These are phyloP conservation scores for Coluber constrictor DNA, from an alignment of 2,797 vertebrate species.

Conservation along the genomic window DNA sequence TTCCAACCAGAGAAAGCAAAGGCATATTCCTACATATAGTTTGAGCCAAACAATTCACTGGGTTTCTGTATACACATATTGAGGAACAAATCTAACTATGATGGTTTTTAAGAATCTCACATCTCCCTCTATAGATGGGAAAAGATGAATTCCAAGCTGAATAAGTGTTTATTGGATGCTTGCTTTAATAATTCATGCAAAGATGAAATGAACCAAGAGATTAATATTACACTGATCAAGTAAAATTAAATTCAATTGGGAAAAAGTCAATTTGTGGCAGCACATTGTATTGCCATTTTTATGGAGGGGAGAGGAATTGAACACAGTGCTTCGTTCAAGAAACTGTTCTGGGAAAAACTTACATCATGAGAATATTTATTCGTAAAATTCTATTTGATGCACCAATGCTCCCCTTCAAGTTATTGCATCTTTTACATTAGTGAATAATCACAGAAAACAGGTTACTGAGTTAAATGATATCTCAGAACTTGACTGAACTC, in stretches of 20 bases:
- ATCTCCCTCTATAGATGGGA: not conserved
- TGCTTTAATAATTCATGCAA: not conserved
- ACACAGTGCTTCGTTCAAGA: not conserved
- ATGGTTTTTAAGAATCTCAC: not conserved
- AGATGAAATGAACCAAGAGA: not conserved
- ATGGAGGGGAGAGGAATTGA: not conserved
- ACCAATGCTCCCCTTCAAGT: not conserved
- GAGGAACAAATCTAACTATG: not conserved
- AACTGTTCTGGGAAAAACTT: not conserved
- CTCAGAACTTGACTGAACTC: not conserved
- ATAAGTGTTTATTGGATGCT: not conserved
- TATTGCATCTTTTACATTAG: not conserved
- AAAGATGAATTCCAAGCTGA: not conserved
- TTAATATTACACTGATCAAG: not conserved
- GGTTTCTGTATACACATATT: not conserved
- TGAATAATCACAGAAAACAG: not conserved
- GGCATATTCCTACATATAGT: not conserved
- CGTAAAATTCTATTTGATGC: not conserved
- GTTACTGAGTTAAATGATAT: not conserved
- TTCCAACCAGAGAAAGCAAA: not conserved
- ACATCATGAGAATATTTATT: not conserved
- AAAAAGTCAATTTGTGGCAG: not conserved
- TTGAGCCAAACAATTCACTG: not conserved
- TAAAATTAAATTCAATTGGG: not conserved
- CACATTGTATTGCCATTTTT: not conserved